phyloP scores from a whole-genome alignment of 2,888 invertebrate species.

The Euplagia quadripunctaria region DNA sequence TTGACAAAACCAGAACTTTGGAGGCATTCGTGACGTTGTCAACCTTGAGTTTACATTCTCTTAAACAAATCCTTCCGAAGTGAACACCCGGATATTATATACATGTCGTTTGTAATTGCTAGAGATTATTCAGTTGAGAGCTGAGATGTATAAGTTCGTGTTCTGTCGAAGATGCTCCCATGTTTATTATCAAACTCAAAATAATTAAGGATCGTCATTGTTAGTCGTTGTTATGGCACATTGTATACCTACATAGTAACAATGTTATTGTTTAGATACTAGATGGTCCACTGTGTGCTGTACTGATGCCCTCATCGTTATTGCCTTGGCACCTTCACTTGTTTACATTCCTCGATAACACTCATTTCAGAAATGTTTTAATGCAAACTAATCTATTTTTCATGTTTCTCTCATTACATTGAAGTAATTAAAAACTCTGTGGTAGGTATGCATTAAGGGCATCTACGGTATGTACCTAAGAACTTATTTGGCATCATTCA shows the following conservation, averaged over 20 bases:
- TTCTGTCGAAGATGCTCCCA: constrained; percentile 1
- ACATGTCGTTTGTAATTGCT: constrained; percentile 28
- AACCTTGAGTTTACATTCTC: constrained; percentile 79
- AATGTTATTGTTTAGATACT: constrained; percentile 44
- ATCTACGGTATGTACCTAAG: neutral
- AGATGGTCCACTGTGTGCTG: constrained; percentile 20
- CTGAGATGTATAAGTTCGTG: constrained; percentile 34
- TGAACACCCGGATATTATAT: constrained; percentile 46
- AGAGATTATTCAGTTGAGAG: constrained; percentile 15
- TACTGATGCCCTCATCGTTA: constrained; percentile 46
- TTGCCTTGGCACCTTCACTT: constrained; percentile 43
- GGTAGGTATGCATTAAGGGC: neutral
- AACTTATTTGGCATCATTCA: neutral
- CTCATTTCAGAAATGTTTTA: constrained; percentile 23
- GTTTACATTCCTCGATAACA: constrained; percentile 47
- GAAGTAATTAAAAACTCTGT: neutral
- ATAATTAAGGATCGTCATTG: constrained; percentile 5
- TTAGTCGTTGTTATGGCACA: constrained; percentile 11
- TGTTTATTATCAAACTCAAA: constrained; percentile 6
- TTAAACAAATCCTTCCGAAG: constrained; percentile 62
- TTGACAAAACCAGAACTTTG: constrained; percentile 30
- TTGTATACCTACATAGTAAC: constrained; percentile 18
- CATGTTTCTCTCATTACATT: constrained; percentile 18
- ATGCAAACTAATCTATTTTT: constrained; percentile 36
- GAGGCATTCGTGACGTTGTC: constrained; percentile 62